These are phyloP conservation scores for Tenthredo livida DNA, from an alignment of 2,888 invertebrate genomes.

Conservation along the genomic window DNA sequence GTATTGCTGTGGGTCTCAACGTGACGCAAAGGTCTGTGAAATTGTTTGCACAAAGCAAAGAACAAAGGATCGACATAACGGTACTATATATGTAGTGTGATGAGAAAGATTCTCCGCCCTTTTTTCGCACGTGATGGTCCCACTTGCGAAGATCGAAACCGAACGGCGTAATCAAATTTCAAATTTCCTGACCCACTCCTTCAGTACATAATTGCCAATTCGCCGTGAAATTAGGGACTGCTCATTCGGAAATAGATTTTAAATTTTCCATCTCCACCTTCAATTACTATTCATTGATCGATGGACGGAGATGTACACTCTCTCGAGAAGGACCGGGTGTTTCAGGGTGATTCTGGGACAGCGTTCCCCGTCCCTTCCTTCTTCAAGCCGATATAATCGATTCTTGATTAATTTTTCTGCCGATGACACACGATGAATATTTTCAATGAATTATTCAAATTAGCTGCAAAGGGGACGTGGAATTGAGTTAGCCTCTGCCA, in stretches of 20 bases:
- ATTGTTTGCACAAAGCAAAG: not conserved
- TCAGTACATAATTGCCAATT: constrained; percentile 52
- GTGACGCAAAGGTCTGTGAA: not conserved
- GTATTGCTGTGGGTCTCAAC: not conserved
- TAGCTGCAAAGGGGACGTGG: constrained; percentile 60
- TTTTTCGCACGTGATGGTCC: constrained; percentile 34
- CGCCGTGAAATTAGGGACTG: constrained; percentile 53
- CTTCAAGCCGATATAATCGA: constrained; percentile 62
- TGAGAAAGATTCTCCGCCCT: constrained; percentile 3
- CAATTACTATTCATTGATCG: constrained; percentile 62
- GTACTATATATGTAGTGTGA: not conserved
- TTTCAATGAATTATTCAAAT: constrained; percentile 71
- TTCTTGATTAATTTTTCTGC: constrained; percentile 71
- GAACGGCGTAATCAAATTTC: constrained; percentile 50
- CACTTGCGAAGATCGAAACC: constrained; percentile 51
- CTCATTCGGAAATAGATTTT: constrained; percentile 62
- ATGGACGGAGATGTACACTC: constrained; percentile 53
- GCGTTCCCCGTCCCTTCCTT: not conserved
- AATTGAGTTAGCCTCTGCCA: constrained; percentile 66
- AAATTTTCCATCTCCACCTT: constrained; percentile 64
- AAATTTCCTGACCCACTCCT: constrained; percentile 53
- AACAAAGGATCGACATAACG: constrained; percentile 11
- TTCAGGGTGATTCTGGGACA: constrained; percentile 49
- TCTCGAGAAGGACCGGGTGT: constrained; percentile 46
- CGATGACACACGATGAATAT: constrained; percentile 70